Evolutionary conservation across 1,140 invertebrate species (phyloP), one percentile per base, ranked within the genome.

Genomic region (Xylocopa sonorina): DNA sequence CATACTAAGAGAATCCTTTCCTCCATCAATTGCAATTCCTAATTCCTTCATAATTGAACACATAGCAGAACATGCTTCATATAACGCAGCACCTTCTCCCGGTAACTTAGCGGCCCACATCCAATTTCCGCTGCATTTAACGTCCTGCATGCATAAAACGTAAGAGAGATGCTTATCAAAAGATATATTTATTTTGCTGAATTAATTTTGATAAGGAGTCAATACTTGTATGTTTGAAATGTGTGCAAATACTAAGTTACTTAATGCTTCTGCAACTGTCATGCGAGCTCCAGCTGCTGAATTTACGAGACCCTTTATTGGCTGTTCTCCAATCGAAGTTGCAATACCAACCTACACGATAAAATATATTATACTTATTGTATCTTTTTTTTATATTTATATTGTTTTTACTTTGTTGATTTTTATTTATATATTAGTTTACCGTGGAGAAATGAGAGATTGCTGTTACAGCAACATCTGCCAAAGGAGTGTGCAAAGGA

Each of bases 51-150:
- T 98, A 0, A 98, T 92, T 0, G 93, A 90, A 91, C 98, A 98
- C 95, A 99, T 97, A 18, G 98, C 97, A 53, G 93, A 90, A 89
- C 98, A 99, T 3, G 99, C 97, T 64, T 96, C 95, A 80, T 96
- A 97, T 34, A 99, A 92, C 48, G 95, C 94, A 24, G 96, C 97
- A 7, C 98, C 98, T 93, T 99, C 98, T 0, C 96, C 97, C 0
- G 96, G 95, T 21, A 99, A 93, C 93, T 99, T 99, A 10, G 98
- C 98, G 5, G 98, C 95, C 99, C 98, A 99, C 99, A 99, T 99
- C 99, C 99, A 99, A 92, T 99, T 99, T 5, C 97, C 98, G 79
- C 97, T 98, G 89, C 98, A 99, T 93, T 99, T 99, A 12, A 99
- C 95, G 92, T 99, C 98, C 90, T 95, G 82, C 10, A 85, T 66